A percentile compares a stretch with the other conserved stretches of the same genome.
Conservation (phyloP, 2,888 invertebrate genomes). For the Scaptomyza tumidula region DNA sequence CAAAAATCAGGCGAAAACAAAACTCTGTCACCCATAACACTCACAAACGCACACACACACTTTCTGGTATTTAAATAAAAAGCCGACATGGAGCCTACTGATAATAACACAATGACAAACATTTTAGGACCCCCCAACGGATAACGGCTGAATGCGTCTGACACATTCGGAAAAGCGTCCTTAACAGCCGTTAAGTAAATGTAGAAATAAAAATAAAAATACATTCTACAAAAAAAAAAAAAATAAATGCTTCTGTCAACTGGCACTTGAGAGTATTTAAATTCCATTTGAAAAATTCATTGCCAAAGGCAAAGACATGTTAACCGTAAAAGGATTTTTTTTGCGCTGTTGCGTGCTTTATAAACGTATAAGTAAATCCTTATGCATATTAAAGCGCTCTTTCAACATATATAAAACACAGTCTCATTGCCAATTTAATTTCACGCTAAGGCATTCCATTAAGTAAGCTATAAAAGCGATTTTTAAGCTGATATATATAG, state of each 20-base stretch:
- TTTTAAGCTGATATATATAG: constrained; percentile 10
- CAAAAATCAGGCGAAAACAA: constrained; percentile 25
- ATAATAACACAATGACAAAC: constrained; percentile 70
- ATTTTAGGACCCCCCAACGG: constrained; percentile 42
- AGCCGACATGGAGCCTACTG: constrained; percentile 37
- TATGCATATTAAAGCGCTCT: constrained; percentile 54
- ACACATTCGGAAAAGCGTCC: constrained; percentile 57
- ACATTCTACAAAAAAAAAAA: constrained; percentile 5
- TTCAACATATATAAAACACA: background rate
- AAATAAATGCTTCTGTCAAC: constrained; percentile 75
- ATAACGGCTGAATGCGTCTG: constrained; percentile 56
- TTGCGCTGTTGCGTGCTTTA: constrained; percentile 19
- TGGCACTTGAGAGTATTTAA: constrained; percentile 70
- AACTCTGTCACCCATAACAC: constrained; percentile 15
- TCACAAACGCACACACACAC: background rate
- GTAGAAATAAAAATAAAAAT: constrained; percentile 9
- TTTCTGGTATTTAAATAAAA: constrained; percentile 31
- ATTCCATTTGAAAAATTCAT: constrained; percentile 70
- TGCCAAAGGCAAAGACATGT: constrained; percentile 69
- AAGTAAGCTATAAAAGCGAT: constrained; percentile 28
- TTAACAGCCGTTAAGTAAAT: constrained; percentile 21
- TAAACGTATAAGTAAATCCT: constrained; percentile 21
- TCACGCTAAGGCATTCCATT: constrained; percentile 29
- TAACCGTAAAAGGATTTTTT: constrained; percentile 31
- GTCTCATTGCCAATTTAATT: constrained; percentile 21